Evolutionary conservation across 2,888 invertebrate genomes (phyloP).

Genomic region (Tenthredo livida): DNA sequence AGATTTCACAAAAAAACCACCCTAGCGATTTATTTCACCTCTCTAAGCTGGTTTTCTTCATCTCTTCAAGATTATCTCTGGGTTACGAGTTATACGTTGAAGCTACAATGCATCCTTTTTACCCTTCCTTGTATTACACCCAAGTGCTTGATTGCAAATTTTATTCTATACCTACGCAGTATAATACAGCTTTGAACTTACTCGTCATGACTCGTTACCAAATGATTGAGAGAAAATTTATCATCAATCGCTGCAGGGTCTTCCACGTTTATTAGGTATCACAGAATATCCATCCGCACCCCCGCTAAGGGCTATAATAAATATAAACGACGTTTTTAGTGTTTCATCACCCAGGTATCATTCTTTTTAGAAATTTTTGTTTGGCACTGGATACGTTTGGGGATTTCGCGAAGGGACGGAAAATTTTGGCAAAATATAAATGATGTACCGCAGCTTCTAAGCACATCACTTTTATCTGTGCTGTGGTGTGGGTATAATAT

Average conservation of each 20-base stretch:
- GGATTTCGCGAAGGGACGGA: not conserved
- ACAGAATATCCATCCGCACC: not conserved
- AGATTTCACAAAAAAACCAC: conserved; percentile 27
- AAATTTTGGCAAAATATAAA: not conserved
- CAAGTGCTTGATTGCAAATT: not conserved
- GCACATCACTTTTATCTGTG: not conserved
- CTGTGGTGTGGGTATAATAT: not conserved
- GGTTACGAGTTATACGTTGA: not conserved
- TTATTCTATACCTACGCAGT: not conserved
- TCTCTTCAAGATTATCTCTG: conserved; percentile 3
- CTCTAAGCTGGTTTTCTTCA: conserved; percentile 16
- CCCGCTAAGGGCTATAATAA: too few species aligned
- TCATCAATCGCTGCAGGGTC: not conserved
- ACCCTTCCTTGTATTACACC: not conserved
- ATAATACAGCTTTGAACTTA: not conserved
- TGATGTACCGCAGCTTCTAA: not conserved
- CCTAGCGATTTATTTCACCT: conserved; percentile 37
- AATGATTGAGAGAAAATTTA: not conserved
- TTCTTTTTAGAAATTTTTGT: not conserved
- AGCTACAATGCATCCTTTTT: not conserved
- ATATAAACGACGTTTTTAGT: too few species aligned
- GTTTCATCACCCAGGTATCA: too few species aligned
- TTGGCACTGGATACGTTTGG: not conserved
- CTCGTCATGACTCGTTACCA: not conserved
- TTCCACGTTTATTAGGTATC: not conserved